Conservation (phyloP, 2,113 vertebrate species). For the Myotis yumanensis region DNA sequence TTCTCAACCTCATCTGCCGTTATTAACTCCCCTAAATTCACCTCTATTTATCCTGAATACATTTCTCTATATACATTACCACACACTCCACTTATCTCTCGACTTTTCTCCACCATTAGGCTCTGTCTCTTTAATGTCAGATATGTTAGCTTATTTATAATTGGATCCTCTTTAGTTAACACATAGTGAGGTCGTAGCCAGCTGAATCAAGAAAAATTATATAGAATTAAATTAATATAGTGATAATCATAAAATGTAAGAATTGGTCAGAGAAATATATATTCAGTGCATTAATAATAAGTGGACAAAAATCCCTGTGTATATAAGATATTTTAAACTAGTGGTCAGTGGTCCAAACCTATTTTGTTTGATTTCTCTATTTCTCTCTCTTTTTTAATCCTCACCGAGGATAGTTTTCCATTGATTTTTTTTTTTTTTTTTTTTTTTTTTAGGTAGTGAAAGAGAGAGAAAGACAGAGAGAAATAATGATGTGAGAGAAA, state of each 20-base stretch:
- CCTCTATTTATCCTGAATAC: background rate
- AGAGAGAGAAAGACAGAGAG: too few species aligned
- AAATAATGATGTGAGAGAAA: too few species aligned
- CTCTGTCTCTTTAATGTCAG: background rate
- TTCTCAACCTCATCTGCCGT: background rate
- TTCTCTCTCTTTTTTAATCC: too few species aligned
- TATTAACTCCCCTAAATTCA: background rate
- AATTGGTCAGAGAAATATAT: slow-evolving; percentile 17
- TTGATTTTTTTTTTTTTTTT: too few species aligned
- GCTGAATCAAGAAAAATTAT: slow-evolving; percentile 12
- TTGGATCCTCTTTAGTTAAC: slow-evolving; percentile 2
- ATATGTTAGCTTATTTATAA: slow-evolving; percentile 34
- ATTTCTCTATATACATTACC: background rate
- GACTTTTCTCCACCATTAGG: background rate
- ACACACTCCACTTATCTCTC: background rate
- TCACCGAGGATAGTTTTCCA: too few species aligned
- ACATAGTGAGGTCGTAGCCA: background rate
- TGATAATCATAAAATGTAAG: background rate
- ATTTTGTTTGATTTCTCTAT: background rate
- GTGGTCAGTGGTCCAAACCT: background rate
- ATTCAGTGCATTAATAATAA: background rate
- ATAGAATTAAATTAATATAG: slow-evolving; percentile 19
- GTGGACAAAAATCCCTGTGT: background rate
- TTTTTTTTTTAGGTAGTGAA: too few species aligned
- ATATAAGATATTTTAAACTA: background rate